Evolutionary conservation across 2,888 invertebrate species (phyloP).

Genomic region (Platycheirus albimanus): DNA sequence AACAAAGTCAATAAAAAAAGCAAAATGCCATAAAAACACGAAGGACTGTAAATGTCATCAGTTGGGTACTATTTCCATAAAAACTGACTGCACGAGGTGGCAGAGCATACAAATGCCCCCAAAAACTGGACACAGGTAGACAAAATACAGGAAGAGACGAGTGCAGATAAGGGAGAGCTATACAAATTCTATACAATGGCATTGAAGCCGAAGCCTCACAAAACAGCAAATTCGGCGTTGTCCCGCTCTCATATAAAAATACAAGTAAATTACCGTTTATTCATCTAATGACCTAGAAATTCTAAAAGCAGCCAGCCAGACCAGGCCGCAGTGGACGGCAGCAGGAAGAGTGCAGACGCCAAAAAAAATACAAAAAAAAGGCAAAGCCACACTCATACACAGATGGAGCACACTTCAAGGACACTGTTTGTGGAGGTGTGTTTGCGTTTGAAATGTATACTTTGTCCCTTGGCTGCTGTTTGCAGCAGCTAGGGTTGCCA

Average conservation of each 20-base stretch:
- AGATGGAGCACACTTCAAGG: constrained; percentile 56
- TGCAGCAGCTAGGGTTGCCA: constrained; percentile 7
- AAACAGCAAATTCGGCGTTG: constrained; percentile 45
- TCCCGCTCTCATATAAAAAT: constrained; percentile 15
- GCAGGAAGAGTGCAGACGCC: constrained; percentile 28
- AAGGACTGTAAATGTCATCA: constrained; percentile 35
- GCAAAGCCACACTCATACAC: constrained; percentile 23
- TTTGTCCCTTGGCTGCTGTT: constrained; percentile 3
- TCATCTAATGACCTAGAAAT: constrained; percentile 73
- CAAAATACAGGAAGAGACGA: neutral
- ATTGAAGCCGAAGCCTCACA: constrained; percentile 26
- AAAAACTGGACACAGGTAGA: constrained; percentile 19
- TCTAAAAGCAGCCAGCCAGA: constrained; percentile 41
- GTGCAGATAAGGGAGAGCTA: neutral
- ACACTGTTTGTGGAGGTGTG: constrained; percentile 64
- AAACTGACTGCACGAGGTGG: neutral
- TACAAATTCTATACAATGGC: no score
- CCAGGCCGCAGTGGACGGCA: neutral
- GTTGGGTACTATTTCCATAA: constrained; percentile 16
- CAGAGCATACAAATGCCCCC: constrained; percentile 5
- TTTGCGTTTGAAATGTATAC: constrained; percentile 12
- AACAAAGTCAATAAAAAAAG: no score
- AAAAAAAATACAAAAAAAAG: constrained; percentile 11
- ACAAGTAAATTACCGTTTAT: constrained; percentile 66
- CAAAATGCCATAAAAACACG: neutral